Percentiles rank a stretch among this genome's conserved stretches.
phyloP scores from a whole-genome alignment of 92 coral and sea anemone genomes.

The Zoanthus sansibaricus region DNA sequence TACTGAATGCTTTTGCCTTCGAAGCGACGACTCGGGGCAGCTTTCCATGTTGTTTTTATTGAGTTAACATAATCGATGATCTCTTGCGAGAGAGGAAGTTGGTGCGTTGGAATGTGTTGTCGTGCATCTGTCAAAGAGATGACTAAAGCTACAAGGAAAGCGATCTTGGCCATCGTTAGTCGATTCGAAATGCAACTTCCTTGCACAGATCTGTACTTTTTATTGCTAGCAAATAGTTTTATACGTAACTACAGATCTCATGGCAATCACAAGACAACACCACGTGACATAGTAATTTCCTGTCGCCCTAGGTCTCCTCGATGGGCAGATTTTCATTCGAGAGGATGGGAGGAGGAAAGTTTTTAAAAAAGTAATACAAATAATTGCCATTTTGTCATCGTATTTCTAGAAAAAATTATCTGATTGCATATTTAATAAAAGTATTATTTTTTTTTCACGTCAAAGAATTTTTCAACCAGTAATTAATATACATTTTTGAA shows the following conservation, averaged over 20 bases:
- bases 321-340: too few relatives aligned
- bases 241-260: background rate
- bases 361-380: too few relatives aligned
- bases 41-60: constrained; percentile 65
- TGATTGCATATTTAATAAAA: too few relatives aligned
- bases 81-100: constrained; percentile 58
- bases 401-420: too few relatives aligned
- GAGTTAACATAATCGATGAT: constrained; percentile 64
- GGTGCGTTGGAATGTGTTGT: constrained; percentile 50
- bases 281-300: background rate
- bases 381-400: too few relatives aligned
- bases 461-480: too few relatives aligned
- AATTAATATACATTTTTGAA: too few relatives aligned
- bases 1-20: constrained; percentile 57
- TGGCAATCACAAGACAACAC: constrained; percentile 3
- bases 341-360: too few relatives aligned
- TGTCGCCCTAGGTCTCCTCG: too few relatives aligned
- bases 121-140: constrained; percentile 42
- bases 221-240: background rate
- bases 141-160: constrained; percentile 23
- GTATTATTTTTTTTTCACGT: too few relatives aligned
- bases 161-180: background rate
- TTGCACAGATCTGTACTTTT: too few relatives aligned
- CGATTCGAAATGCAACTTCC: background rate
- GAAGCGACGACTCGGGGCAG: constrained; percentile 55